Evolutionary conservation across 2,797 vertebrate species (phyloP).

Genomic region (Pipistrellus pygmaeus): DNA sequence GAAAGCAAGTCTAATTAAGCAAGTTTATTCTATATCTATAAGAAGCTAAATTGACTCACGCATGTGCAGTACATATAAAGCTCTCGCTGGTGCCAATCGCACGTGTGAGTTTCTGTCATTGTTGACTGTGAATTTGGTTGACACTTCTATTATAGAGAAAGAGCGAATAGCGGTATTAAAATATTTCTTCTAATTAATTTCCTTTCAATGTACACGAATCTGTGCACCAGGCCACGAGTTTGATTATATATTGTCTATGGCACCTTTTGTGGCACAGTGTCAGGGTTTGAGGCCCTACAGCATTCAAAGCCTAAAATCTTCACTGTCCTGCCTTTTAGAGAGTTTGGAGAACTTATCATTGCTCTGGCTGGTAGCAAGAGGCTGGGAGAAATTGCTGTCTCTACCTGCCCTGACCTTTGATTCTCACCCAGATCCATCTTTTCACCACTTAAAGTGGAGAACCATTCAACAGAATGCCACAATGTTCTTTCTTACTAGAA

Average conservation of each 20-base stretch:
- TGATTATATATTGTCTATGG: not conserved
- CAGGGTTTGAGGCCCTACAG: not conserved
- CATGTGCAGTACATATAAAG: too few relatives aligned
- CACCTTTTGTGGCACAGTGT: not conserved
- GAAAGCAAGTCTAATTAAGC: too few relatives aligned
- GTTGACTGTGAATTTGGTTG: too few relatives aligned
- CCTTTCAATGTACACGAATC: too few relatives aligned
- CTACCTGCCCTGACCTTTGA: not conserved
- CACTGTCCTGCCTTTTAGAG: not conserved
- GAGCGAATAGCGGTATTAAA: too few relatives aligned
- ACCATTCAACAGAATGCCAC: not conserved
- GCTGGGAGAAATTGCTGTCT: not conserved
- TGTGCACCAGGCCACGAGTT: not conserved
- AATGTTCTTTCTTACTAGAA: constrained; percentile 1
- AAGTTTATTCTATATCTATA: too few relatives aligned
- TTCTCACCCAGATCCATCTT: not conserved
- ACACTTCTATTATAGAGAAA: too few relatives aligned
- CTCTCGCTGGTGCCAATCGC: too few relatives aligned
- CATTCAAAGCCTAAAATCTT: constrained; percentile 8
- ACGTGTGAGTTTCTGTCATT: too few relatives aligned
- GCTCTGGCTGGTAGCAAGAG: not conserved
- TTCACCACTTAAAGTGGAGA: not conserved
- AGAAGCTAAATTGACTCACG: too few relatives aligned
- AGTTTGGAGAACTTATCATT: not conserved
- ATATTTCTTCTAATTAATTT: too few relatives aligned